Base-by-base conservation (phyloP, 2,113 vertebrate genomes). In the Miniopterus natalensis region DNA sequence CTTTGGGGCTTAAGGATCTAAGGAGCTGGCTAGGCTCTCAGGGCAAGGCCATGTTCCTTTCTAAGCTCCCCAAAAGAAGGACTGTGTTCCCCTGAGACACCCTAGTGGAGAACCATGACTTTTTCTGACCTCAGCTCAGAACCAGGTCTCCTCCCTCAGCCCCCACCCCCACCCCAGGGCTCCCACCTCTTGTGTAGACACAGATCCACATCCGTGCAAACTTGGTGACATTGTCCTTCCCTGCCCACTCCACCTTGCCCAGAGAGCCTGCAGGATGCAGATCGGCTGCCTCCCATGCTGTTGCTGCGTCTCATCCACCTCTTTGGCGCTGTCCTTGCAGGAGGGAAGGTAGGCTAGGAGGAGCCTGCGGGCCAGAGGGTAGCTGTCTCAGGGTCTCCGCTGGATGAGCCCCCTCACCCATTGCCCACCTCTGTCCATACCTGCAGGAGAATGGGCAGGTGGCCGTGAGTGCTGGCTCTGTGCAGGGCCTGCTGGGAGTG, bases 361-460 rank as follows among this genome's bases (percentile, higher is more conserved):
- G 61, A 70, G 63, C 27, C 11, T 6, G 4, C 5, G 45, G 63
- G 36, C 61, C 3, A 3, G 40, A 27, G 55, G 68, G 51, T 1
- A 23, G 57, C 51, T 1, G 1, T 42, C 36, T 65, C 3, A 0
- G 25, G 40, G 53, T 53, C 88, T 73, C 47, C 49, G n/a, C 70
- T 74, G 40, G 49, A 14, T 29, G 47, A 75, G 11, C 42, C 18
- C 36, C 36, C n/a, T 11, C 1, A 0, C 6, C 57, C 8, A 47
- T 12, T 51, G 0, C 15, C 40, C 20, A 0, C 59, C 92, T 95
- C 61, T 83, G 18, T 68, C 29, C 61, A 11, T 0, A 11, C 96
- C 81, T 95, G 1, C 97, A 99, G 99, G 98, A 98, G 91, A 99
- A 99, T 0, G 99, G 99, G 7, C 99, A 99, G 66, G 97, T 97